Percentiles rank a stretch among this genome's conserved stretches.
Evolutionary conservation across 2,888 invertebrate species (phyloP).

Genomic region (Hyalella azteca): DNA sequence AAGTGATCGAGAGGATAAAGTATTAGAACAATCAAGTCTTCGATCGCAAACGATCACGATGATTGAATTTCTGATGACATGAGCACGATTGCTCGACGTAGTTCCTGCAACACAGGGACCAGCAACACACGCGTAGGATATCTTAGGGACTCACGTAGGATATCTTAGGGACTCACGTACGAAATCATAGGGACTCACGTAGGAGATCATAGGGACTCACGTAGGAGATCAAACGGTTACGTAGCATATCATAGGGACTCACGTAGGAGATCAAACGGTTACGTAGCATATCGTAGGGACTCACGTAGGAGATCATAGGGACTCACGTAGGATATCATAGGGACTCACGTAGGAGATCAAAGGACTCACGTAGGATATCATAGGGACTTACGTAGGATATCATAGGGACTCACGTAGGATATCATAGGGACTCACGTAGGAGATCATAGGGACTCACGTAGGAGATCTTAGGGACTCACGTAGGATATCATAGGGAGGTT

Average conservation of each 20-base stretch:
- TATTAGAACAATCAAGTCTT: too few species aligned
- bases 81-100: too few species aligned
- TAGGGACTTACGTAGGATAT: neutral
- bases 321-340: neutral
- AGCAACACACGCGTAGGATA: neutral
- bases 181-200: slow-evolving; percentile 80
- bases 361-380: neutral
- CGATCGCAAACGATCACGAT: too few species aligned
- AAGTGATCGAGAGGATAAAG: too few species aligned
- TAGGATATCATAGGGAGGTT: slow-evolving; percentile 97
- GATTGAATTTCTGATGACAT: too few species aligned
- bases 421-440: slow-evolving; percentile 12
- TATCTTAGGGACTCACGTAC: slow-evolving; percentile 76
- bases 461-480: slow-evolving; percentile 71
- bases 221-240: too few species aligned
- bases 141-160: slow-evolving; percentile 13
- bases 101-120: neutral
- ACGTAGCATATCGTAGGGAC: neutral
- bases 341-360: slow-evolving; percentile 7
- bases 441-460: neutral
- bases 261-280: too few species aligned
- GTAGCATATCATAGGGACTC: too few species aligned
- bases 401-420: neutral
- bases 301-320: neutral
- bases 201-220: neutral